These are phyloP conservation scores for Phengaris arion DNA, from an alignment of 2,888 invertebrate genomes.

Conservation along the genomic window DNA sequence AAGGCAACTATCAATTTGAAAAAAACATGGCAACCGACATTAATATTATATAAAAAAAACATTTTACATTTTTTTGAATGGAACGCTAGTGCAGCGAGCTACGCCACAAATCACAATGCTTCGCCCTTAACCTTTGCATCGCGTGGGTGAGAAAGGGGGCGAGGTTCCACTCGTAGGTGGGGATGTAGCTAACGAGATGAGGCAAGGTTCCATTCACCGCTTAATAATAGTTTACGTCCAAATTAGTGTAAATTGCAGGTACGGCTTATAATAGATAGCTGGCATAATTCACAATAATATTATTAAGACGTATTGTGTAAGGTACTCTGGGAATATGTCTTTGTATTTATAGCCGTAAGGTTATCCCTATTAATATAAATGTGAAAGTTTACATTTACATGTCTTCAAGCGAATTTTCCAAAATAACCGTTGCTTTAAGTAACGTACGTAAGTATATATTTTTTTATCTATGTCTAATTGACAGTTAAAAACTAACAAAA, in stretches of 20 bases:
- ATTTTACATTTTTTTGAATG: constrained; percentile 17
- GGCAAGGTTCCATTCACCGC: constrained; percentile 57
- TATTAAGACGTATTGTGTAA: constrained; percentile 4
- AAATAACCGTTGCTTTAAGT: no score
- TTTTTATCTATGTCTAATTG: no score
- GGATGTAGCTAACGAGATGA: constrained; percentile 59
- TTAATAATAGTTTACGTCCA: constrained; percentile 45
- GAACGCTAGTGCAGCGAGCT: constrained; percentile 12
- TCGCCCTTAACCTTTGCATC: constrained; percentile 63
- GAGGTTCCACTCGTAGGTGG: constrained; percentile 27
- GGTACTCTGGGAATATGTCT: neutral
- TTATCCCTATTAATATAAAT: neutral
- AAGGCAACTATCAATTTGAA: neutral
- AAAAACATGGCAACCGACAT: neutral
- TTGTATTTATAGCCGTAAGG: neutral
- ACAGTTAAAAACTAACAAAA: no score
- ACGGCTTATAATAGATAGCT: constrained; percentile 23
- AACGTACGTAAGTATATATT: no score
- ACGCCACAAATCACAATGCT: constrained; percentile 34
- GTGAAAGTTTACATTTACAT: neutral
- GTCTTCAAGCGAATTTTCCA: no score
- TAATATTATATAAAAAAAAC: neutral
- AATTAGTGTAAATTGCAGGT: constrained; percentile 33
- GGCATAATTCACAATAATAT: constrained; percentile 8
- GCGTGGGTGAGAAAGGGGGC: constrained; percentile 45